phyloP scores from a whole-genome alignment of 1,140 invertebrate genomes.

The Akabosia matsudoensis region DNA sequence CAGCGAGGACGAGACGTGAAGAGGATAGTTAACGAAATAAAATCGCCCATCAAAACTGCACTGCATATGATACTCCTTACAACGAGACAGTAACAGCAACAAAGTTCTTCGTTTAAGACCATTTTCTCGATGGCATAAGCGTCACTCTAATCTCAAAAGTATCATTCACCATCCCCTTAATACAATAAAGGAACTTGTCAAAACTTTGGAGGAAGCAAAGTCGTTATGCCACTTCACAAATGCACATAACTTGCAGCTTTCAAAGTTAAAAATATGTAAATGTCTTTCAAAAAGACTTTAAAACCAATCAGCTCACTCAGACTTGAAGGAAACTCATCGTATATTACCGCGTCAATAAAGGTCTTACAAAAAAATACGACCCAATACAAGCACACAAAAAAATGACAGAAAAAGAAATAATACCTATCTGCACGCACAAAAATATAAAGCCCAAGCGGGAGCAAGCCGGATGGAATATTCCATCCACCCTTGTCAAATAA shows the following conservation, averaged over 20 bases:
- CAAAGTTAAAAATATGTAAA: background rate
- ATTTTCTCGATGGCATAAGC: background rate
- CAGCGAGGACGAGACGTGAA: background rate
- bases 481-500: constrained; percentile 21
- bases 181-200: constrained; percentile 4
- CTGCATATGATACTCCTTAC: background rate
- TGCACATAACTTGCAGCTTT: background rate
- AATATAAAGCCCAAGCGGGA: background rate
- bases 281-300: background rate
- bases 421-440: background rate
- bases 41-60: background rate
- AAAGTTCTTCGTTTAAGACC: background rate
- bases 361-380: background rate
- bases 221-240: background rate
- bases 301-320: background rate
- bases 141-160: background rate
- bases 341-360: background rate
- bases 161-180: background rate
- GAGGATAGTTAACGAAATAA: constrained; percentile 18
- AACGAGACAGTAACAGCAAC: background rate
- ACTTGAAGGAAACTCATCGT: background rate
- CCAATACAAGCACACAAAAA: background rate
- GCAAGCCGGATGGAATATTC: background rate
- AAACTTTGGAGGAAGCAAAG: background rate
- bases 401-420: background rate